A percentile compares a stretch with the other conserved stretches of the same genome.
Evolutionary conservation across 1,140 invertebrate genomes (phyloP).

Genomic region (Schlechtendalia chinensis): DNA sequence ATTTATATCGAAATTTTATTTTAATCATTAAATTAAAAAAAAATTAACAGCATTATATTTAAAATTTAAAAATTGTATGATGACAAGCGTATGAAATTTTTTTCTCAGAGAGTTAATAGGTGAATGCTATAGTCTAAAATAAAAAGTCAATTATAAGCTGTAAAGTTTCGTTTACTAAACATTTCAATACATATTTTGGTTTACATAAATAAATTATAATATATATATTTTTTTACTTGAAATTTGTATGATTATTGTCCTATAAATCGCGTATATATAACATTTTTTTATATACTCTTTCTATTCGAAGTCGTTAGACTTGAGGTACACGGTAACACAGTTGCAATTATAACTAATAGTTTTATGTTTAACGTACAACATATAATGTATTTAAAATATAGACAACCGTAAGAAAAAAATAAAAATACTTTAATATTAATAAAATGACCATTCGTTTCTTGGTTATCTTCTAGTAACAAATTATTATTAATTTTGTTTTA

Average conservation of each 20-base stretch:
- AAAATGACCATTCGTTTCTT: not conserved
- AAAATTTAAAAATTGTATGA: no score
- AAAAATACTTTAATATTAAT: no score
- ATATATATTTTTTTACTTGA: not conserved
- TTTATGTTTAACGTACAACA: not conserved
- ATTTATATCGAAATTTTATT: no score
- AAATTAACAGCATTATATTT: no score
- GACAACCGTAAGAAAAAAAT: not conserved
- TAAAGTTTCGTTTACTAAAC: conserved; percentile 20
- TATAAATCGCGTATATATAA: not conserved
- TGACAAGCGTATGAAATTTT: no score
- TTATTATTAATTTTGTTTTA: not conserved
- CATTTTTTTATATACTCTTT: not conserved
- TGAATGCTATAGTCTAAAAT: not conserved
- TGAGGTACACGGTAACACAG: conserved; percentile 5
- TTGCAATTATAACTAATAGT: not conserved
- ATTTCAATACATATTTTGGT: conserved; percentile 12
- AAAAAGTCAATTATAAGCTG: not conserved
- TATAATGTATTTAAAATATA: not conserved
- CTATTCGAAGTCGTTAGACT: conserved; percentile 8
- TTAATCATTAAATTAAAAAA: no score
- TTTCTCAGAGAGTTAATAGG: no score
- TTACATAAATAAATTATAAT: conserved; percentile 4
- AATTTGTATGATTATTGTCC: not conserved
- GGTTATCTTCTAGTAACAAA: not conserved